These are phyloP conservation scores for Drosophila santomea DNA, from an alignment of 1,140 invertebrate species.

Conservation along the genomic window DNA sequence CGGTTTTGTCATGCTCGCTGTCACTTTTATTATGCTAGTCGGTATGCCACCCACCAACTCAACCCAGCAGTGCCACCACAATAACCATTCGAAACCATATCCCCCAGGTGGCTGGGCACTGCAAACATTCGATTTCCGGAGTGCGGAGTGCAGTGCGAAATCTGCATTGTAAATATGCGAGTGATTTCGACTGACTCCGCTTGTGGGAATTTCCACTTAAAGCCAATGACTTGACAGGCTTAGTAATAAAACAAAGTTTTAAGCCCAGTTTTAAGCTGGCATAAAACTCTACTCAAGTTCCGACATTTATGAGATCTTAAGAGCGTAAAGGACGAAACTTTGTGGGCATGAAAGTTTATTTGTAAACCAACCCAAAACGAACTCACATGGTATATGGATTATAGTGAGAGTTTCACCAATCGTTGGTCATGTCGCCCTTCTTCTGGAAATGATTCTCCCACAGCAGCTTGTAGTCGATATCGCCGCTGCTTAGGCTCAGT, in stretches of 20 bases:
- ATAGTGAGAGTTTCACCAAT: neutral
- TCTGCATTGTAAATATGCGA: slow-evolving; percentile 65
- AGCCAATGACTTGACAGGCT: slow-evolving; percentile 46
- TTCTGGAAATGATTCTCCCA: slow-evolving; percentile 60
- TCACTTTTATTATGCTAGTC: slow-evolving; percentile 44
- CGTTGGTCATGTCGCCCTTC: slow-evolving; percentile 9
- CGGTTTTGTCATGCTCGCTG: slow-evolving; percentile 40
- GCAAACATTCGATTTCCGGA: slow-evolving; percentile 42
- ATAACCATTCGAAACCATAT: neutral
- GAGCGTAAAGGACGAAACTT: slow-evolving; percentile 27
- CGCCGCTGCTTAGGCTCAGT: slow-evolving; percentile 17
- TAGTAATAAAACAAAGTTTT: slow-evolving; percentile 6
- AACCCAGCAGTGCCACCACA: neutral
- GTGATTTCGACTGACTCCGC: slow-evolving; percentile 62
- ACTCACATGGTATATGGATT: no score
- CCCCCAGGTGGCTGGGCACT: neutral
- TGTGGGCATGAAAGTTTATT: slow-evolving; percentile 29
- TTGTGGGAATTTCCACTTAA: slow-evolving; percentile 26
- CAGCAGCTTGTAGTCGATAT: slow-evolving; percentile 48
- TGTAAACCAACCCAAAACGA: neutral
- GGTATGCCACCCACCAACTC: neutral
- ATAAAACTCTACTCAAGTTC: slow-evolving; percentile 41
- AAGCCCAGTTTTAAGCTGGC: slow-evolving; percentile 6
- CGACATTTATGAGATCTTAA: slow-evolving; percentile 57
- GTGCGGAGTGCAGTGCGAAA: slow-evolving; percentile 35